Evolutionary conservation across 2,113 vertebrate genomes (phyloP).

Genomic region (Chaetops frenatus): DNA sequence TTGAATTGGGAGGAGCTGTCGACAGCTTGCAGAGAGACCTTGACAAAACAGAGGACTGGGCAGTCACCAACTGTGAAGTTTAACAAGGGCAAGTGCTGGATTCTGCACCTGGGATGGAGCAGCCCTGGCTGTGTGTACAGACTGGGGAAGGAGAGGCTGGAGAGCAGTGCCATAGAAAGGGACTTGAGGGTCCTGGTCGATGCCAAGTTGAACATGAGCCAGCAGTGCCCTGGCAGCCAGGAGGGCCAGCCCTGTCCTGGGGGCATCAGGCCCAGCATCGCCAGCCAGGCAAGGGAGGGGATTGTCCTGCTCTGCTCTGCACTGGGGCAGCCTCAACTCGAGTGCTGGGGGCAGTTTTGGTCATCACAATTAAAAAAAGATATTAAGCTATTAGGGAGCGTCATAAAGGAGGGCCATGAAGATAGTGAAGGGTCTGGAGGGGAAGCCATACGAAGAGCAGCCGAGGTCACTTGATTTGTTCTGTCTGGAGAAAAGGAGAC

Average conservation of each 20-base stretch:
- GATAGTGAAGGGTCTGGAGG: not conserved
- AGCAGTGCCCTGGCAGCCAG: not conserved
- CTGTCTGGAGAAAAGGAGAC: not conserved
- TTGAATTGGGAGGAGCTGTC: not conserved
- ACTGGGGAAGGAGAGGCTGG: not conserved
- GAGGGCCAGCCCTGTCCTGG: not conserved
- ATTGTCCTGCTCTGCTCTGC: not conserved
- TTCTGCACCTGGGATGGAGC: not conserved
- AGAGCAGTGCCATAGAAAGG: rapidly evolving
- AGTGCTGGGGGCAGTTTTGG: not conserved
- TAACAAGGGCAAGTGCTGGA: not conserved
- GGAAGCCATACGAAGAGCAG: not conserved
- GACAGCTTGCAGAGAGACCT: not conserved
- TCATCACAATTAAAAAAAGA: not conserved
- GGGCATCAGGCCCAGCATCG: rapidly evolving
- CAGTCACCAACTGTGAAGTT: not conserved
- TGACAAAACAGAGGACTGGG: not conserved
- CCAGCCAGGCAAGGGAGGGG: rapidly evolving
- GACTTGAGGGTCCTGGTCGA: rapidly evolving
- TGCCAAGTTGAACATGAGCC: rapidly evolving
- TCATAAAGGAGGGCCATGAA: not conserved
- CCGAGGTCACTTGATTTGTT: not conserved
- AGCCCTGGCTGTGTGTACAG: not conserved
- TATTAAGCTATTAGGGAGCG: not conserved
- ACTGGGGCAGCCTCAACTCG: rapidly evolving